phyloP scores from a whole-genome alignment of 2,113 vertebrate genomes.

The Saguinus imperator region DNA sequence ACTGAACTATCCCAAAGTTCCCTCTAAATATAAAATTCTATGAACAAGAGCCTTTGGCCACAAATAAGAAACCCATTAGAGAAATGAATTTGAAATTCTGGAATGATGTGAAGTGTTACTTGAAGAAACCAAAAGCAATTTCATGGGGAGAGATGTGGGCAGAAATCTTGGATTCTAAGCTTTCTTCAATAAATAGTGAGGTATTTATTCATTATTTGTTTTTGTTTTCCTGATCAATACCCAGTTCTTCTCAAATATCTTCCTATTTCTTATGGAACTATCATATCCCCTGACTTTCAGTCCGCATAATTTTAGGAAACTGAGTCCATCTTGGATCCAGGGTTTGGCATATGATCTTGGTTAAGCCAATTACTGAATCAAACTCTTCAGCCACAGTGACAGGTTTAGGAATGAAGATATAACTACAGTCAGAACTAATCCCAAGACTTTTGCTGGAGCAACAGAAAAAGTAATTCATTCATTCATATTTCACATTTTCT shows the following conservation, averaged over 20 bases:
- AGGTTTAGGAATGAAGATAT: background rate
- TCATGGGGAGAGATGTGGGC: background rate
- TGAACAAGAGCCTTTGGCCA: constrained; percentile 3
- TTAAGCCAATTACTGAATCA: background rate
- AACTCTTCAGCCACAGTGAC: background rate
- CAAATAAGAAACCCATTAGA: constrained; percentile 4
- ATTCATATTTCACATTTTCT: background rate
- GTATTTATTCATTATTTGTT: background rate
- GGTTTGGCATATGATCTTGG: background rate
- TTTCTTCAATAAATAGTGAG: constrained; percentile 28
- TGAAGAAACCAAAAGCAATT: constrained; percentile 18
- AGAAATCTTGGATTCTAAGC: background rate
- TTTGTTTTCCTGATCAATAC: background rate
- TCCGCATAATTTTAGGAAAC: background rate
- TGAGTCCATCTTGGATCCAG: background rate
- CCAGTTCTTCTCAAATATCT: background rate
- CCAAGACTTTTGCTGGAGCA: background rate
- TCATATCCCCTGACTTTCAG: background rate
- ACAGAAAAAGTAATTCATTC: background rate
- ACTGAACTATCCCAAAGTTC: background rate
- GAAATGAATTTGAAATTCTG: constrained; percentile 30
- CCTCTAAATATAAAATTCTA: background rate
- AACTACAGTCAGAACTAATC: background rate
- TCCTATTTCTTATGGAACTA: background rate
- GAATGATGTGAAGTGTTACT: background rate